phyloP scores from a whole-genome alignment of 2,797 vertebrate species.

The Pangasius sanitwongsei region DNA sequence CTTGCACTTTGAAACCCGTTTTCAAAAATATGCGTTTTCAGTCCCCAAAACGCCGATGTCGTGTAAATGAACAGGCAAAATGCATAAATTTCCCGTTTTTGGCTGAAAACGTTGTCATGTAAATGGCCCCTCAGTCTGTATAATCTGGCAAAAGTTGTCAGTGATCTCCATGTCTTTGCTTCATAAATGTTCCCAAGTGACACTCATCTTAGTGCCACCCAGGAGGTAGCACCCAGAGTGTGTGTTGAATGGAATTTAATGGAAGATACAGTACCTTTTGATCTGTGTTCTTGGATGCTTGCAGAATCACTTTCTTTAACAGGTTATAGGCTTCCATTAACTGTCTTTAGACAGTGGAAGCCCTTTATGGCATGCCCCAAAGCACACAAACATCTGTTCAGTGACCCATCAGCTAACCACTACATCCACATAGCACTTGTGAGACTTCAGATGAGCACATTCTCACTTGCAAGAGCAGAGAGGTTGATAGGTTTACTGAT shows the following conservation, averaged over 20 bases:
- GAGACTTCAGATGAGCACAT: neutral
- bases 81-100: too few species aligned
- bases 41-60: too few species aligned
- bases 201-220: neutral
- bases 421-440: neutral
- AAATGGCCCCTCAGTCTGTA: neutral
- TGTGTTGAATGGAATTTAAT: neutral
- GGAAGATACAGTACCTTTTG: neutral
- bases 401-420: neutral
- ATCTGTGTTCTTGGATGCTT: neutral
- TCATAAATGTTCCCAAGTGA: neutral
- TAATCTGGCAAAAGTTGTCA: neutral
- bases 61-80: too few species aligned
- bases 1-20: too few species aligned
- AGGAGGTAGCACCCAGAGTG: neutral
- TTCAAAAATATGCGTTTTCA: too few species aligned
- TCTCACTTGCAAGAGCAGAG: neutral
- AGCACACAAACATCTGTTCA: neutral
- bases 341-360: neutral
- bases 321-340: neutral
- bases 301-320: neutral
- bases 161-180: neutral
- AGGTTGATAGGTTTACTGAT: neutral
- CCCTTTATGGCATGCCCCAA: neutral
- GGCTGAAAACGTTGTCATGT: too few species aligned